phyloP scores from a whole-genome alignment of 1,140 invertebrate genomes.

The Rhagoletis zephyria region DNA sequence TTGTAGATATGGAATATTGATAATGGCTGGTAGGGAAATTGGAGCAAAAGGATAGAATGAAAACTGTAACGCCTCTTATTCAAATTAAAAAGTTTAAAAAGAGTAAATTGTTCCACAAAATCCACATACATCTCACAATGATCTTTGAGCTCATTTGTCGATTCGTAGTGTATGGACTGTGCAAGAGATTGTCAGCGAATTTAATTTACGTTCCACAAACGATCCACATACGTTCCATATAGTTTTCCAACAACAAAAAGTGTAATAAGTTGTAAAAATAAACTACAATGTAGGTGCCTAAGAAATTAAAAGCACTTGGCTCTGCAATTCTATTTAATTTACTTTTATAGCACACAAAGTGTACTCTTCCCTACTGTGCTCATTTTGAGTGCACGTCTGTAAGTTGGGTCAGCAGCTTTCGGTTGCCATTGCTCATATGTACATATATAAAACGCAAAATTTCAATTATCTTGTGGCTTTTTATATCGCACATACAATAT shows the following conservation, averaged over 20 bases:
- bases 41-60: not conserved
- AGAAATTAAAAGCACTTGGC: no score
- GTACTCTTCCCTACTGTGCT: not conserved
- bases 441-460: conserved; percentile 30
- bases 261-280: no score
- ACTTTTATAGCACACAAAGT: not conserved
- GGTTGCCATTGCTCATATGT: conserved; percentile 4
- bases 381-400: no score
- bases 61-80: not conserved
- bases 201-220: no score
- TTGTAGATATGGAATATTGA: no score
- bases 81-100: not conserved
- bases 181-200: no score
- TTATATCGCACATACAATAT: not conserved
- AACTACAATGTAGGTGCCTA: no score
- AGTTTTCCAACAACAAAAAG: no score
- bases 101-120: no score
- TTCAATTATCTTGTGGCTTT: conserved; percentile 47
- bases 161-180: not conserved
- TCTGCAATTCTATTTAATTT: not conserved
- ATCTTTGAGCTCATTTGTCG: not conserved
- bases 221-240: no score
- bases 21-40: no score
- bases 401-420: not conserved
- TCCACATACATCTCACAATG: not conserved